These are phyloP conservation scores for Notarius quadriscutis DNA, from an alignment of 2,113 vertebrate species.

Conservation along the genomic window DNA sequence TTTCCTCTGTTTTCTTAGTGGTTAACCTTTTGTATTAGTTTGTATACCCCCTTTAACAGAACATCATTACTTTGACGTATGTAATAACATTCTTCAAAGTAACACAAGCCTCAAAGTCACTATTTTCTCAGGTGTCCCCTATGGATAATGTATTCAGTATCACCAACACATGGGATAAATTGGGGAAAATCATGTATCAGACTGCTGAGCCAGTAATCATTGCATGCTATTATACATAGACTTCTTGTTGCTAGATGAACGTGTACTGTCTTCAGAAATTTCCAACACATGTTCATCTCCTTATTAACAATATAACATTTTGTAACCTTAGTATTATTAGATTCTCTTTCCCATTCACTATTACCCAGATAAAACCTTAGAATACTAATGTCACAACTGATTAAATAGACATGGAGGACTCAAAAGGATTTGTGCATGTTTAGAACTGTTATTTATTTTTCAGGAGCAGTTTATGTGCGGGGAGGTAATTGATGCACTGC, in stretches of 20 bases:
- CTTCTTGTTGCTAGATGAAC: background rate
- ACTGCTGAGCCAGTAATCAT: background rate
- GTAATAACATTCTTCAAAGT: background rate
- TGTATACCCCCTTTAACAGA: background rate
- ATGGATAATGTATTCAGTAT: background rate
- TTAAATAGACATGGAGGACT: background rate
- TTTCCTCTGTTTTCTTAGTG: background rate
- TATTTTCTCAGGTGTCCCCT: background rate
- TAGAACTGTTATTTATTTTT: conserved; percentile 43
- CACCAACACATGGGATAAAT: background rate
- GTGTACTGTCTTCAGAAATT: background rate
- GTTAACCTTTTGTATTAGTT: background rate
- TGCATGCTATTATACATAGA: background rate
- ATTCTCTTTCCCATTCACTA: background rate
- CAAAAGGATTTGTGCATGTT: background rate
- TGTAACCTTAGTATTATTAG: background rate
- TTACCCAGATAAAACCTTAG: background rate
- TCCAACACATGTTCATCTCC: no score
- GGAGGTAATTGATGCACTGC: conserved; percentile 80
- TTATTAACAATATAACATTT: background rate
- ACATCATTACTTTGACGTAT: background rate
- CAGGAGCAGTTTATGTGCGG: conserved; percentile 90
- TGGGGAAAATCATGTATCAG: background rate
- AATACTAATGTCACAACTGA: background rate
- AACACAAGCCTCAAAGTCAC: background rate